Base-by-base conservation (phyloP, 53 echinoderm and acorn worm genomes). In the Luidia sarsii region DNA sequence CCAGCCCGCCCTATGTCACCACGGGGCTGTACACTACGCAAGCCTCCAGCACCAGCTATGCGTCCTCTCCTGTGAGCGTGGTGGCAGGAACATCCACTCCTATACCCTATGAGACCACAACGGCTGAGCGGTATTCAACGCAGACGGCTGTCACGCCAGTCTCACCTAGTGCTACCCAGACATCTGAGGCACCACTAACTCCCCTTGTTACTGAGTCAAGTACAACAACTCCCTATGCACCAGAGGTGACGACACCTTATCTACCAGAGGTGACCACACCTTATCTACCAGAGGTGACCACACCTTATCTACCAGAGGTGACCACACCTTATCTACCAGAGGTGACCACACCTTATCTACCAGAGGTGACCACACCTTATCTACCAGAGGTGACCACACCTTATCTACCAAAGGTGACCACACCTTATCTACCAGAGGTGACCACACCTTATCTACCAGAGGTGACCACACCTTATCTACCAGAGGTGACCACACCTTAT, bases 51-150 rank as follows among this genome's bases (percentile, higher is more conserved):
- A 57, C 57, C 3, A 25, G 57, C 23, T 2, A 21, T 35, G 7
- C 41, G 1, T 39, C 67, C 21, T 20, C 35, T 10, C 20, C 67
- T 2, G 24, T 67, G 9, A 46, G 48, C 24, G 45, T 27, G 25
- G 16, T 43, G 29, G 45, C 67, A 5, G 67, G 67, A 23, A 67
- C 67, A n/a, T 67, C 67, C 16, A 67, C 67, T 23, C 67, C 67
- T 21, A 67, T 67, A 43, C 48, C 67, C 15, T 46, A 25, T 22
- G 67, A 67, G 46, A 67, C 11, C 23, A 45, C 67, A 41, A 67
- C 67, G 9, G 43, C 45, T 48, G 45, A 67, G 45, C 15, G 11
- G 16, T 27, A 43, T 4, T 23, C 67, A n/a, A 67, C 67, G 7
- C 20, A 67, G 27, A 11, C 67, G 22, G 46, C 9, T 11, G 22